phyloP scores from a whole-genome alignment of 2,888 invertebrate species.

The Lasioglossum leucozonium region DNA sequence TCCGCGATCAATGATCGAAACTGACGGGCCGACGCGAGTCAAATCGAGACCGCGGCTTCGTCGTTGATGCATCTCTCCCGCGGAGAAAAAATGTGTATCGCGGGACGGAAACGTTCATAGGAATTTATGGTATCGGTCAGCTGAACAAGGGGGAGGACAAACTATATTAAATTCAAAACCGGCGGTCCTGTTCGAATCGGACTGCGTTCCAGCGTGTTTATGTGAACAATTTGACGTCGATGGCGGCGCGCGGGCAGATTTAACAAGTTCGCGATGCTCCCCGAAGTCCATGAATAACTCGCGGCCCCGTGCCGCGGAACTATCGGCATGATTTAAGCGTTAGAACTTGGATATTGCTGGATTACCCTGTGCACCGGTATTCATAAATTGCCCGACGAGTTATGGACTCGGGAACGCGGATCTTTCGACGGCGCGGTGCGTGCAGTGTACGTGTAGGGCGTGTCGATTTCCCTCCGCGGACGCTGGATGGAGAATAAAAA shows the following conservation, averaged over 20 bases:
- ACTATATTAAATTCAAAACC: conserved; percentile 29
- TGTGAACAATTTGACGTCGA: conserved; percentile 32
- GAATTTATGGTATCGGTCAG: conserved; percentile 10
- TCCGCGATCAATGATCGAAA: conserved; percentile 20
- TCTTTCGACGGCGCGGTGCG: background rate
- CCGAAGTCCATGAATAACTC: conserved; percentile 48
- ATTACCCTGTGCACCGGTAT: conserved; percentile 27
- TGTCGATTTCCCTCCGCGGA: background rate
- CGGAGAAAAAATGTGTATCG: background rate
- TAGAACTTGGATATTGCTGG: conserved; percentile 55
- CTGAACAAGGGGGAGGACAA: background rate
- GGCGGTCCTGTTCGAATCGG: background rate
- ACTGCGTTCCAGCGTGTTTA: conserved; percentile 18
- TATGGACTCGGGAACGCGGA: conserved; percentile 24
- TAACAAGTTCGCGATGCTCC: conserved; percentile 50
- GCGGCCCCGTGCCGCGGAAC: conserved; percentile 39
- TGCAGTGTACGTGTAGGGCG: background rate
- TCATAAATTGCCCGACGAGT: conserved; percentile 60
- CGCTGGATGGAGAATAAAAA: background rate
- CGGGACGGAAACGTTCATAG: background rate
- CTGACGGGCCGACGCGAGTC: conserved; percentile 1
- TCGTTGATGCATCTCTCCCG: background rate
- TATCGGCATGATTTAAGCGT: conserved; percentile 62
- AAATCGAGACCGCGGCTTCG: background rate
- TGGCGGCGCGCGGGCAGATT: conserved; percentile 25